phyloP scores from a whole-genome alignment of 2,113 vertebrate species.

The Dasyprocta punctata region DNA sequence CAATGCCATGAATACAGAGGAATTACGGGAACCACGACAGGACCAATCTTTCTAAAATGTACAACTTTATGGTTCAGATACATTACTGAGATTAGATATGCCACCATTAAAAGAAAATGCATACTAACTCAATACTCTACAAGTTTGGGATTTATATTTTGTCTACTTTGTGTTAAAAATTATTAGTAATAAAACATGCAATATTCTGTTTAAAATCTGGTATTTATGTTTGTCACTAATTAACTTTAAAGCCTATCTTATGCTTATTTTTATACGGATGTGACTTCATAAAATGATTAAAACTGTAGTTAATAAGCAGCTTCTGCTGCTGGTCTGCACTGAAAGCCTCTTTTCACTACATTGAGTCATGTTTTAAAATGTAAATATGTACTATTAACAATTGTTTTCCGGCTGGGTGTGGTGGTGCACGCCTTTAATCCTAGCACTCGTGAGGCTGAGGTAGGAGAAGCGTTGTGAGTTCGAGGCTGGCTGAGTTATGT shows the following conservation, averaged over 20 bases:
- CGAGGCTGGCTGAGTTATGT: too few species aligned
- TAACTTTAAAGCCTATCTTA: neutral
- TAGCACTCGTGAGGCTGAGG: too few species aligned
- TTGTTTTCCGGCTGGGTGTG: too few species aligned
- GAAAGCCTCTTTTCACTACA: constrained; percentile 42
- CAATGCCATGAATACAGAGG: neutral
- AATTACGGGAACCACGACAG: neutral
- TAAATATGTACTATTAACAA: constrained; percentile 25
- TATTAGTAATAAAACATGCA: neutral
- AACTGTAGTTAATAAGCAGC: neutral
- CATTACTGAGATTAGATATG: neutral
- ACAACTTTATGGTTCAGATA: neutral
- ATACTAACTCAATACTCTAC: neutral
- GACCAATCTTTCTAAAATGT: neutral
- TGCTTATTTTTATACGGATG: constrained; percentile 3
- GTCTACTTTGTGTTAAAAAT: constrained; percentile 42
- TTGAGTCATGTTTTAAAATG: constrained; percentile 50
- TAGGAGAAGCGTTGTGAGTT: too few species aligned
- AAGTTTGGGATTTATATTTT: constrained; percentile 21
- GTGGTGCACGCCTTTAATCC: too few species aligned
- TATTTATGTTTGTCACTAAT: constrained; percentile 11
- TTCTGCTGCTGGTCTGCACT: constrained; percentile 18
- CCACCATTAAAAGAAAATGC: neutral
- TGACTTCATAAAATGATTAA: neutral
- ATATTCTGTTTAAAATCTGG: constrained; percentile 41